Base-by-base conservation (phyloP, 2,113 vertebrate species). In the Chaetops frenatus region DNA sequence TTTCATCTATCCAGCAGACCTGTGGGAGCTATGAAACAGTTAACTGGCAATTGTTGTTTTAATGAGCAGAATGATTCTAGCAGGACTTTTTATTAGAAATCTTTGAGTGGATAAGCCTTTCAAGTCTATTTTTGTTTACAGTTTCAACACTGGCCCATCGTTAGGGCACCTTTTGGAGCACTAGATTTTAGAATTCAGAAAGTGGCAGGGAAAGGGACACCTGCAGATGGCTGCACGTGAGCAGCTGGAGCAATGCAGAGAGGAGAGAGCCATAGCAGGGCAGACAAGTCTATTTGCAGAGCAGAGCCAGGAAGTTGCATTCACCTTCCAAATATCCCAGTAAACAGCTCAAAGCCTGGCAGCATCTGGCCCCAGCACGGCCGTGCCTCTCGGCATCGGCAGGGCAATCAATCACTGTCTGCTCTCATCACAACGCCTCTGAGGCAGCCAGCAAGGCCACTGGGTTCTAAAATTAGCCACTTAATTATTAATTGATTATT, bases 401-500 rank as follows among this genome's bases (percentile, higher is more conserved):
- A 74, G 80, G n/a, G 70, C 83, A 58, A 96, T 97, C 94, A 95
- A 95, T 97, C 95, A 95, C 84, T 95, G 94, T 94, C 91, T 94
- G 81, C 88, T 94, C 84, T 64, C 57, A 95, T 95, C 95, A 95
- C 87, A 23, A 12, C 1, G 0, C 53, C 33, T n/a, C 80, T 8
- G 6, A 73, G 85, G 48, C 31, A 95, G 88, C 6, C 22, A 66
- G 71, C 67, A 90, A 83, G 74, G 85, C 89, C 89, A 72, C 3
- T 40, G 86, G 70, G 31, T 62, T 86, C 94, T 96, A 97, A 97
- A 97, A 97, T 97, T 94, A 97, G 93, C 74, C 62, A 96, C 79
- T 97, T 96, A 96, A 97, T 97, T 95, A 97, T 89, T 97, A 97
- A 97, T 95, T 95, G 95, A 97, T 97, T 98, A 95, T 94, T 96